Conservation (phyloP, 2,888 invertebrate species). For the Tyria jacobaeae region DNA sequence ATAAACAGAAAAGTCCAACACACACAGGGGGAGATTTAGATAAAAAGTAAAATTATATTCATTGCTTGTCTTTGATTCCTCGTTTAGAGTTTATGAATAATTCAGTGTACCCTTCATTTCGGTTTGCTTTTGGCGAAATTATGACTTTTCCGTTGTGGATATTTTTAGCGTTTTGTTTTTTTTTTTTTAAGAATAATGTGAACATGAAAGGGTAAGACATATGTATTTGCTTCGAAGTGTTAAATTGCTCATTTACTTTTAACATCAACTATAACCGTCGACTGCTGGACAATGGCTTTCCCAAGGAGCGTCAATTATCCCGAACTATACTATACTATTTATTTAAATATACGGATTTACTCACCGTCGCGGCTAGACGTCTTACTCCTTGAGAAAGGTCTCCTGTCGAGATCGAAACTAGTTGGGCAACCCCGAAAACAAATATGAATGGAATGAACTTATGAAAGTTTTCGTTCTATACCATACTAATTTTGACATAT, state of each 20-base stretch:
- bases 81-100: conserved; percentile 53
- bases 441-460: too few relatives aligned
- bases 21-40: conserved; percentile 23
- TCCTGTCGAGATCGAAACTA: too few relatives aligned
- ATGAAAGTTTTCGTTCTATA: too few relatives aligned
- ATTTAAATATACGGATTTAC: too few relatives aligned
- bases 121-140: conserved; percentile 36
- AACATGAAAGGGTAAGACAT: conserved; percentile 1
- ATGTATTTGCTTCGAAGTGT: conserved; percentile 4
- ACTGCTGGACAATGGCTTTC: too few relatives aligned
- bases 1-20: conserved; percentile 24
- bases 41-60: conserved; percentile 49
- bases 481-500: too few relatives aligned
- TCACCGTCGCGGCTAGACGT: too few relatives aligned
- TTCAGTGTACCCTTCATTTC: conserved; percentile 49
- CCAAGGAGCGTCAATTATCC: too few relatives aligned
- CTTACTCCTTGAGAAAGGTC: too few relatives aligned
- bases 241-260: conserved; percentile 6
- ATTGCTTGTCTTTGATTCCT: conserved; percentile 53
- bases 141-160: conserved; percentile 17
- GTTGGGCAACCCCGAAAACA: too few relatives aligned
- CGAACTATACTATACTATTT: too few relatives aligned
- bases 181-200: conserved; percentile 10
- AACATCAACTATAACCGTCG: too few relatives aligned
- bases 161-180: conserved; percentile 18